phyloP scores from a whole-genome alignment of 2,113 vertebrate species.

The Erythrocercus mccallii region DNA sequence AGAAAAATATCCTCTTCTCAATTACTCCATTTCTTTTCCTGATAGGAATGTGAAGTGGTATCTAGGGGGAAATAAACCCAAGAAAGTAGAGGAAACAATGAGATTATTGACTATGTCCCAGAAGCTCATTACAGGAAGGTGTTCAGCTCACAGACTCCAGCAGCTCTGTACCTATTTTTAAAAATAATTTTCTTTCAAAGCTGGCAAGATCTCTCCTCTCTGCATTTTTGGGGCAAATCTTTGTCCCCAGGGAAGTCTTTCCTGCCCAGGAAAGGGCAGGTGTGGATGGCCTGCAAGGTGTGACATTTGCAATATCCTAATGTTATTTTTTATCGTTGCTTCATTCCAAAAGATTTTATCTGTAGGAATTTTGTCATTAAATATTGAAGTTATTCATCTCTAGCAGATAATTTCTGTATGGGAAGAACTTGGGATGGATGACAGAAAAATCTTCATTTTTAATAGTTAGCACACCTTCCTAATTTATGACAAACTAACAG shows the following conservation, averaged over 20 bases:
- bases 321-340: neutral
- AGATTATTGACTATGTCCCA: neutral
- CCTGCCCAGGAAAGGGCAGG: neutral
- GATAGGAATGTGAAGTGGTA: neutral
- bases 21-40: neutral
- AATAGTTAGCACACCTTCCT: neutral
- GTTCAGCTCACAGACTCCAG: neutral
- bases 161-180: neutral
- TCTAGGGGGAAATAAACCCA: neutral
- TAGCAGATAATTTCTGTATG: neutral
- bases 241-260: neutral
- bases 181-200: neutral
- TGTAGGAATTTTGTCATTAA: neutral
- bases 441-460: neutral
- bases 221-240: neutral
- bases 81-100: neutral
- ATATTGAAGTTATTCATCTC: neutral
- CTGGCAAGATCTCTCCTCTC: neutral
- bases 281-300: rapidly evolving
- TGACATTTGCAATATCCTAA: neutral
- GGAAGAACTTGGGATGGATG: neutral
- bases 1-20: neutral
- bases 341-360: neutral
- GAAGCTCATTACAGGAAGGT: neutral
- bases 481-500: neutral